Conservation (phyloP, 2,888 invertebrate species). For the Tupiocoris notatus region DNA sequence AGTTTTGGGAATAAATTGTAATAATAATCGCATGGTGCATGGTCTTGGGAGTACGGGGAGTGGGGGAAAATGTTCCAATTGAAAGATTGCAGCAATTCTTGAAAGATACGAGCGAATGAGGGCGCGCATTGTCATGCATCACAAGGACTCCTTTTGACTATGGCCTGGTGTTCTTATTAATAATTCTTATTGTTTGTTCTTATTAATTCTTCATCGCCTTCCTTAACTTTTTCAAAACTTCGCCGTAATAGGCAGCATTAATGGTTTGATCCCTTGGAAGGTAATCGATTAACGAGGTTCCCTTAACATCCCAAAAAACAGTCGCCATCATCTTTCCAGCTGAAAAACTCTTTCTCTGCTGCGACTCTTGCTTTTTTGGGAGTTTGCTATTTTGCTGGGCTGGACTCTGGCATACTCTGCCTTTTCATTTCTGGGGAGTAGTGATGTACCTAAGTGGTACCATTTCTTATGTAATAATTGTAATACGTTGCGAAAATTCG, state of each 20-base stretch:
- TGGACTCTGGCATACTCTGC: not conserved
- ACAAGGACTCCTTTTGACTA: not conserved
- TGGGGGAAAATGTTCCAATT: constrained; percentile 3
- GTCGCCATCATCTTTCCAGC: constrained; percentile 6
- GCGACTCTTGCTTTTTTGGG: constrained; percentile 5
- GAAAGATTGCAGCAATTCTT: no score
- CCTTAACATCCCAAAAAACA: not conserved
- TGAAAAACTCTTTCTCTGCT: no score
- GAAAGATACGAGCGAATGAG: not conserved
- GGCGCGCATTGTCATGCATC: constrained; percentile 3
- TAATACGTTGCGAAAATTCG: no score
- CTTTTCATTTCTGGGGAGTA: constrained; percentile 9
- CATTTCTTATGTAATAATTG: no score
- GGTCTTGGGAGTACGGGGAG: no score
- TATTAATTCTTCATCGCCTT: not conserved
- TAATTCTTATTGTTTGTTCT: no score
- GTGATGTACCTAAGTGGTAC: constrained; percentile 1
- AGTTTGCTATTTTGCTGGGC: not conserved
- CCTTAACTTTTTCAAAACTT: not conserved
- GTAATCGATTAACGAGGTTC: not conserved
- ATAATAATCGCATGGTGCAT: no score
- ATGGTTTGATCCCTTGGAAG: not conserved
- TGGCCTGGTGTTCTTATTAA: no score
- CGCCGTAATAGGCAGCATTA: no score
- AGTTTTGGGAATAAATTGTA: no score